Evolutionary conservation across 2,113 vertebrate species (phyloP).

Genomic region (Engraulis encrasicolus): DNA sequence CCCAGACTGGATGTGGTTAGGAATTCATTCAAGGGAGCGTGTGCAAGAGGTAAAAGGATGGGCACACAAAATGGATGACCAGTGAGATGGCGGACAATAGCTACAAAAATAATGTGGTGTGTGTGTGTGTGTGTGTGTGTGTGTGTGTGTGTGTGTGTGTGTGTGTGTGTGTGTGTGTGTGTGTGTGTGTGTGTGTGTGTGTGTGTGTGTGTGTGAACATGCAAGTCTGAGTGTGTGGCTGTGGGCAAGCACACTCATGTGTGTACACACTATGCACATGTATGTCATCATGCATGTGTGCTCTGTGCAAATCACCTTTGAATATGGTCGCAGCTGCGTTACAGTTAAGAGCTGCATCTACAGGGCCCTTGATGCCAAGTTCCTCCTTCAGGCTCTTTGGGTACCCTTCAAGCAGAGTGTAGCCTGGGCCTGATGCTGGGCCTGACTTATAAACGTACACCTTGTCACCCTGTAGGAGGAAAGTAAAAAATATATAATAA

Average conservation of each 20-base stretch:
- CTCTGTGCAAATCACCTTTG: slow-evolving; percentile 68
- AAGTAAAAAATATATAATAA: neutral
- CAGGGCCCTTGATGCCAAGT: slow-evolving; percentile 71
- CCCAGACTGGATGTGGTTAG: no score
- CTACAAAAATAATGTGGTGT: no score
- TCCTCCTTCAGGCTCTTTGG: slow-evolving; percentile 83
- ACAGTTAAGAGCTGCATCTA: slow-evolving; percentile 73
- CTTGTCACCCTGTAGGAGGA: slow-evolving; percentile 71
- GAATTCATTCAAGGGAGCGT: no score
- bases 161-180: neutral
- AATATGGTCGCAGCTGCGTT: slow-evolving; percentile 69
- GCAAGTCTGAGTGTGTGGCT: no score
- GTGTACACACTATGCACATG: no score
- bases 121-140: slow-evolving; percentile 2
- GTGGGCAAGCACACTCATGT: no score
- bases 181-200: no score
- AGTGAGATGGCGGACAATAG: no score
- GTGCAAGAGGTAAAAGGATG: no score
- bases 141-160: neutral
- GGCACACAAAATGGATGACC: no score
- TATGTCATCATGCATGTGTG: no score
- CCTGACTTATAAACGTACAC: slow-evolving; percentile 80
- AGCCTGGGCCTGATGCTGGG: slow-evolving; percentile 70
- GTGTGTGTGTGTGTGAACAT: no score
- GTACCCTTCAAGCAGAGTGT: slow-evolving; percentile 78